A percentile compares a stretch with the other conserved stretches of the same genome.
Evolutionary conservation across 2,888 invertebrate species (phyloP).

Genomic region (Aporophyla lueneburgensis): DNA sequence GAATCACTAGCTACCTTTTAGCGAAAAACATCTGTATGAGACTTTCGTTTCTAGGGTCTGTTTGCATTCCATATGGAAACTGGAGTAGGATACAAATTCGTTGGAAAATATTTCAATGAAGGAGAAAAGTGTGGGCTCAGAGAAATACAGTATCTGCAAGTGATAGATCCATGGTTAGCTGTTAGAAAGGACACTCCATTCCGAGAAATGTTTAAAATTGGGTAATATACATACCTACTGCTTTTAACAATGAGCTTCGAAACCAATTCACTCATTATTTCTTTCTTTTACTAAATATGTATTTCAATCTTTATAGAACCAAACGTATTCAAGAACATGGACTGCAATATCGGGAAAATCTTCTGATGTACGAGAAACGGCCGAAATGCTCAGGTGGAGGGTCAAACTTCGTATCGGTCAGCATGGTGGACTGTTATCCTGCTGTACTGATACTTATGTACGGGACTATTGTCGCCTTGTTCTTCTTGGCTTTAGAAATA

Average conservation of each 20-base stretch:
- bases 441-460: slow-evolving; percentile 83
- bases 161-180: slow-evolving; percentile 92
- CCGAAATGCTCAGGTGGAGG: slow-evolving; percentile 92
- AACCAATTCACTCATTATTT: background rate
- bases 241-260: background rate
- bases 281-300: background rate
- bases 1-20: background rate
- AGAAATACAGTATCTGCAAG: slow-evolving; percentile 92
- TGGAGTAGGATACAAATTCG: slow-evolving; percentile 92
- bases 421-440: slow-evolving; percentile 91
- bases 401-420: slow-evolving; percentile 92
- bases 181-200: slow-evolving; percentile 92
- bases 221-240: slow-evolving; percentile 81
- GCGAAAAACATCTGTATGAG: background rate
- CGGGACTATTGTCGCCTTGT: slow-evolving; percentile 76
- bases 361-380: slow-evolving; percentile 91
- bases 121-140: slow-evolving; percentile 93
- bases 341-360: slow-evolving; percentile 91
- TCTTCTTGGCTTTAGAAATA: slow-evolving; percentile 76
- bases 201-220: slow-evolving; percentile 92
- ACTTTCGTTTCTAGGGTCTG: slow-evolving; percentile 82
- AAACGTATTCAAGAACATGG: slow-evolving; percentile 89
- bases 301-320: slow-evolving; percentile 73
- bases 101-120: slow-evolving; percentile 92
- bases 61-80: slow-evolving; percentile 93